Base-by-base conservation (phyloP, 2,888 invertebrate species). In the Synanthedon myopaeformis region DNA sequence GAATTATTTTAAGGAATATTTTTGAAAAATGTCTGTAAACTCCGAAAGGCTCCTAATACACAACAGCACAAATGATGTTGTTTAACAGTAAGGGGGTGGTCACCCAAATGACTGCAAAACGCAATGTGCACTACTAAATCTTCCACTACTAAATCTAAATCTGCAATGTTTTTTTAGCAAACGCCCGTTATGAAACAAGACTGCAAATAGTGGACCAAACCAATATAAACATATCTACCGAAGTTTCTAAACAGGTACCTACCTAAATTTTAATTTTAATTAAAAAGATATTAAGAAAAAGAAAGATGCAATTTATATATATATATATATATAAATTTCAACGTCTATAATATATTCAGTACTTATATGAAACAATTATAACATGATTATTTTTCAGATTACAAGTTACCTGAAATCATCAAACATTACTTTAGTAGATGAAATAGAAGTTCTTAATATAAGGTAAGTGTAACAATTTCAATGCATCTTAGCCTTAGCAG, bases 401-500 rank as follows among this genome's bases (percentile, higher is more conserved):
- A 88, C 90, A 50, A 90, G 88, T 60, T 91, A 92, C 65, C 79
- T 93, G 61, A 89, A 86, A 69, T 89, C 89, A 60, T 90, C 91
- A 54, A 92, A 92, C 72, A 90, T 93, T 53, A 90, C 92, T 13
- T 67, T 87, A 62, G 79, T 83, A 54, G 91, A 90, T 69, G 91
- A 92, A 62, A 86, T 92, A 63, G 90, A 91, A 87, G 84, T 93
- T 62, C 83, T 92, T 64, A 92, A 91, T 68, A 89, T 92, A 67
- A 91, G 91, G 92, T 92, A 82, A 90, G 90, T 87, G 90, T 87
- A 1, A 35, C 35, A 35, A 10, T 35, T 35, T 10, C 35, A 3
- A 35, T 35, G 10, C 10, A 35, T 10, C 35, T 28, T 23, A 23
- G 23, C 23, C n/a, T n/a, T n/a, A n/a, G n/a, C n/a, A n/a, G n/a